Base-by-base conservation (phyloP, 2,113 vertebrate genomes). In the Rhegmatorhina hoffmannsi region DNA sequence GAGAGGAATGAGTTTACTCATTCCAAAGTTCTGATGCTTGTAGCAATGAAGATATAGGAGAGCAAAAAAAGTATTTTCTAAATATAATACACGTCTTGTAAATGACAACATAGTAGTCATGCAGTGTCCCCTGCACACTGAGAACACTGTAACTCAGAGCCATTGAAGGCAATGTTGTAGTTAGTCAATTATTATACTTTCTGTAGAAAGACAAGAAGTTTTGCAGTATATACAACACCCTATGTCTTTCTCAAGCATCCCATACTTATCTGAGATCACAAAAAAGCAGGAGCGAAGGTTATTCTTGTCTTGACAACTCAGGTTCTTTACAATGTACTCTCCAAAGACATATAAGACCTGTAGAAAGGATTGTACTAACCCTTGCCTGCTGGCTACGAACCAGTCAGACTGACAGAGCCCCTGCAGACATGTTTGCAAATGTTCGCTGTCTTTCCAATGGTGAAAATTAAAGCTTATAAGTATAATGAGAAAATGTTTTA, bases 71-170 rank as follows among this genome's bases (percentile, higher is more conserved):
- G 10, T 13, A 47, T 68, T 64, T 91, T 18, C 40, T 69, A 17
- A 34, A 49, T 40, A 5, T 28, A 56, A 50, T 11, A 14, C 3
- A 5, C 29, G 31, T 62, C 25, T 49, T 25, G 28, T 28, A 74
- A 79, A 88, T 34, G 4, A 19, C 25, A 40, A 3, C 28, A 66
- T 11, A 19, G 11, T 36, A 69, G 15, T 13, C 38, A 36, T 24
- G 18, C 13, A 66, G 5, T 17, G 26, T 31, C 38, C 14, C 29
- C 36, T 4, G 1, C 31, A 62, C 0, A 0, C 18, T 69, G 40
- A 33, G 17, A 73, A 11, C 6, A 47, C 40, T 56, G 31, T 52
- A 52, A 52, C 43, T 77, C 77, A 17, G 68, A 80, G 28, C 38
- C 28, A 36, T n/a, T 70, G 38, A 40, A 66, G 33, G 7, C 28